These are phyloP conservation scores for Sebastes kiyomatsui DNA, from an alignment of 2,797 vertebrate species.

Conservation along the genomic window DNA sequence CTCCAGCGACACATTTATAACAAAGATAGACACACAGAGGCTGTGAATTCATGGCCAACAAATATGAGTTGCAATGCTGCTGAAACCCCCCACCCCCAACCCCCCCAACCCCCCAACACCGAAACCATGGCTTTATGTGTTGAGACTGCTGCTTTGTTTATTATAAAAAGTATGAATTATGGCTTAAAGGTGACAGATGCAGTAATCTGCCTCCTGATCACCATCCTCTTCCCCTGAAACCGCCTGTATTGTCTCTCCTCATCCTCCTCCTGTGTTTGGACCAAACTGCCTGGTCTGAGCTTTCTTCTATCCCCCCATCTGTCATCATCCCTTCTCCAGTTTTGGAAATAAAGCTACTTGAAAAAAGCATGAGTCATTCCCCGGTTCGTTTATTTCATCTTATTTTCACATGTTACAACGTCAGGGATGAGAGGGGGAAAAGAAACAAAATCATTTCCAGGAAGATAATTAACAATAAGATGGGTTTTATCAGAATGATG, in stretches of 20 bases:
- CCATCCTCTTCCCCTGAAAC: constrained; percentile 42
- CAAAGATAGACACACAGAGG: constrained; percentile 24
- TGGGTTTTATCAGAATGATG: neutral
- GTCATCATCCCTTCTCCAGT: constrained; percentile 68
- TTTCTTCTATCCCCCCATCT: constrained; percentile 72
- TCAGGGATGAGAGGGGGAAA: neutral
- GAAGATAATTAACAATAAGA: neutral
- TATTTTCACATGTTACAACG: constrained; percentile 19
- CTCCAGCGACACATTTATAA: constrained; percentile 32
- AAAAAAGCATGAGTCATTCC: constrained; percentile 63
- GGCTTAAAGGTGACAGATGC: constrained; percentile 64
- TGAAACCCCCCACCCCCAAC: neutral
- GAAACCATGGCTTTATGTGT: constrained; percentile 47
- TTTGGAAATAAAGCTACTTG: constrained; percentile 83
- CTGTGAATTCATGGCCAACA: constrained; percentile 25
- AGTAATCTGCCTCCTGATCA: constrained; percentile 50
- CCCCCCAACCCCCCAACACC: neutral
- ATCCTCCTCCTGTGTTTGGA: constrained; percentile 51
- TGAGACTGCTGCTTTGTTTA: constrained; percentile 62
- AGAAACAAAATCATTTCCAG: neutral
- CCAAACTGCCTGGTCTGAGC: constrained; percentile 54
- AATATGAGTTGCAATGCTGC: constrained; percentile 35
- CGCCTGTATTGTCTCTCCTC: constrained; percentile 46
- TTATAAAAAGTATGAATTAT: constrained; percentile 46
- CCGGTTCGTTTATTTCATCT: constrained; percentile 42